Evolutionary conservation across 2,888 invertebrate species (phyloP).

Genomic region (Harpagoxenus sublaevis): DNA sequence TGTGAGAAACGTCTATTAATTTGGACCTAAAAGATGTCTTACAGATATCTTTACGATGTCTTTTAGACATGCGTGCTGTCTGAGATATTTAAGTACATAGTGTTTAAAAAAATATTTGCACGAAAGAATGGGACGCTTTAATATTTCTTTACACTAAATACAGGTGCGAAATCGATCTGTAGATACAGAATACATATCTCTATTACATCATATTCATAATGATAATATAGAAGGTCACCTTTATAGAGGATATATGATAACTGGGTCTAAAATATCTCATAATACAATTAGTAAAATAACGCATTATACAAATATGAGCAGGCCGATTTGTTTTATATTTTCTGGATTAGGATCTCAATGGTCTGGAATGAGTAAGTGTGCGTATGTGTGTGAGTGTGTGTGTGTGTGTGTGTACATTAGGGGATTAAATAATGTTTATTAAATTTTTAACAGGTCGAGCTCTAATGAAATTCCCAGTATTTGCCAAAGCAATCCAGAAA

Average conservation of each 20-base stretch:
- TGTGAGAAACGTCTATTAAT: too few species aligned
- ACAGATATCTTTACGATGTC: too few species aligned
- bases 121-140: neutral
- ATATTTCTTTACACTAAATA: neutral
- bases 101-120: neutral
- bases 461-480: slow-evolving; percentile 90
- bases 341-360: slow-evolving; percentile 86
- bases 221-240: slow-evolving; percentile 89
- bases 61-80: too few species aligned
- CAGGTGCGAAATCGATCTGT: slow-evolving; percentile 87
- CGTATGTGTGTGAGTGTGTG: neutral
- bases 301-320: slow-evolving; percentile 87
- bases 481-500: slow-evolving; percentile 89
- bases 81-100: too few species aligned
- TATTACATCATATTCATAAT: slow-evolving; percentile 89
- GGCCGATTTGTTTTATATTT: slow-evolving; percentile 95
- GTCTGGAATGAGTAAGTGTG: slow-evolving; percentile 63
- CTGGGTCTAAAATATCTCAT: slow-evolving; percentile 83
- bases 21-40: too few species aligned
- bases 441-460: slow-evolving; percentile 87
- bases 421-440: neutral
- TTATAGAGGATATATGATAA: slow-evolving; percentile 91
- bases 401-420: neutral
- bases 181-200: slow-evolving; percentile 89
- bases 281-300: slow-evolving; percentile 87